phyloP scores from a whole-genome alignment of 1,140 invertebrate species.

The Nomia melanderi region DNA sequence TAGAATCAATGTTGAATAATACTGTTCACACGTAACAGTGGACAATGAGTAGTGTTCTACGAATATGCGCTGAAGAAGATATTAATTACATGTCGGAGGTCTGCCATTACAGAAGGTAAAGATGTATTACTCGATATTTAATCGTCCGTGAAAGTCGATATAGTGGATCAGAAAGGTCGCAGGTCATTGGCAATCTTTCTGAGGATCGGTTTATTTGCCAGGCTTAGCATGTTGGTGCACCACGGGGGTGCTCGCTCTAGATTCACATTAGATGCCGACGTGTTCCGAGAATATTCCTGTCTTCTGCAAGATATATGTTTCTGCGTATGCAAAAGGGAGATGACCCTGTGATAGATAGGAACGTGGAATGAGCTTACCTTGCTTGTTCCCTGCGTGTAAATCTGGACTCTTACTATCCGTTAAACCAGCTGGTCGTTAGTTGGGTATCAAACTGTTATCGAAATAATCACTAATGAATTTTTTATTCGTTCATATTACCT shows the following conservation, averaged over 20 bases:
- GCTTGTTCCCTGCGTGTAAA: slow-evolving; percentile 41
- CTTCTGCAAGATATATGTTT: slow-evolving; percentile 47
- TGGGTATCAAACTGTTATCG: not conserved
- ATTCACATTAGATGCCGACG: slow-evolving; percentile 71
- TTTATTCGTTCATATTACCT: too few relatives aligned
- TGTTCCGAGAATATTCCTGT: slow-evolving; percentile 65
- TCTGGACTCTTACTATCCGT: slow-evolving; percentile 6
- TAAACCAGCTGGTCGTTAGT: not conserved
- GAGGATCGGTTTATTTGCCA: slow-evolving; percentile 59
- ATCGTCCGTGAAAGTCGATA: slow-evolving; percentile 38
- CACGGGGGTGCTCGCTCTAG: slow-evolving; percentile 60
- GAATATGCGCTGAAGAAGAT: not conserved
- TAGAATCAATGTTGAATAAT: not conserved
- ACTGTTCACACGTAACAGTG: not conserved
- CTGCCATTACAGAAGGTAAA: not conserved
- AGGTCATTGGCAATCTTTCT: slow-evolving; percentile 49
- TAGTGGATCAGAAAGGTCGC: slow-evolving; percentile 30
- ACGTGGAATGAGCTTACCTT: slow-evolving; percentile 50
- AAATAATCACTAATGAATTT: not conserved
- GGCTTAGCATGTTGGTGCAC: slow-evolving; percentile 48
- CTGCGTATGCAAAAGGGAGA: slow-evolving; percentile 66
- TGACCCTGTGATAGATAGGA: slow-evolving; percentile 65
- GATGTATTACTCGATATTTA: slow-evolving; percentile 33
- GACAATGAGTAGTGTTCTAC: not conserved
- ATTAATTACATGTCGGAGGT: slow-evolving; percentile 24